phyloP scores from a whole-genome alignment of 2,888 invertebrate genomes.

The Agonopterix heracliana region DNA sequence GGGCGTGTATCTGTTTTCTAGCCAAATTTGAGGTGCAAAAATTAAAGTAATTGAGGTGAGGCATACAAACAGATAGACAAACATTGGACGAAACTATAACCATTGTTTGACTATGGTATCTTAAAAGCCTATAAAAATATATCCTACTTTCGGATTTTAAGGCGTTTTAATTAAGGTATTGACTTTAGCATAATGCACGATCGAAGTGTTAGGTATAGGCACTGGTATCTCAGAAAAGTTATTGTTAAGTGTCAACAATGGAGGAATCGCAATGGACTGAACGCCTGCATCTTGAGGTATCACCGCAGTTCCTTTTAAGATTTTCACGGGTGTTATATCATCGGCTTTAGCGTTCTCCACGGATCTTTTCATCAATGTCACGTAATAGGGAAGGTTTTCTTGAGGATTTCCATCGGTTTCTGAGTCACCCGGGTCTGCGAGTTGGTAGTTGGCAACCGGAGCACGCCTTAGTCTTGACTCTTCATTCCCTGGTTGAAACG shows the following conservation, averaged over 20 bases:
- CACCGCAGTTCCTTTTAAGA: slow-evolving; percentile 40
- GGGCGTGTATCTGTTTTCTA: too few relatives aligned
- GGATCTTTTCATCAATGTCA: slow-evolving; percentile 12
- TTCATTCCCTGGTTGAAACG: too few relatives aligned
- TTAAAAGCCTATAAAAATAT: too few relatives aligned
- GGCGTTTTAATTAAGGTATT: slow-evolving; percentile 36
- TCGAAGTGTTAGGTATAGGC: slow-evolving; percentile 60
- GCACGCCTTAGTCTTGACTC: neutral
- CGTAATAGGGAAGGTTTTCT: neutral
- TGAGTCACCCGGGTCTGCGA: neutral
- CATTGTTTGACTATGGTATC: too few relatives aligned
- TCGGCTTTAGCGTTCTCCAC: slow-evolving; percentile 21
- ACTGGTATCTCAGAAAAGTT: slow-evolving; percentile 55
- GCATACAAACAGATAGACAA: too few relatives aligned
- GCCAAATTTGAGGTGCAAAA: too few relatives aligned
- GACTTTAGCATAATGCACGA: slow-evolving; percentile 56
- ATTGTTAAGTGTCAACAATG: slow-evolving; percentile 47
- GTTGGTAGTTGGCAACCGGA: neutral
- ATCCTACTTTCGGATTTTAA: too few relatives aligned
- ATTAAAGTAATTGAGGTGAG: too few relatives aligned
- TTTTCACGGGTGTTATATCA: slow-evolving; percentile 26
- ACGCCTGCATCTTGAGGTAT: slow-evolving; percentile 46
- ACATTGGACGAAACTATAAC: too few relatives aligned
- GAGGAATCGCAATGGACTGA: slow-evolving; percentile 48
- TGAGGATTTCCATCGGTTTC: neutral